phyloP scores from a whole-genome alignment of 2,888 invertebrate genomes.

The Noctua janthe region DNA sequence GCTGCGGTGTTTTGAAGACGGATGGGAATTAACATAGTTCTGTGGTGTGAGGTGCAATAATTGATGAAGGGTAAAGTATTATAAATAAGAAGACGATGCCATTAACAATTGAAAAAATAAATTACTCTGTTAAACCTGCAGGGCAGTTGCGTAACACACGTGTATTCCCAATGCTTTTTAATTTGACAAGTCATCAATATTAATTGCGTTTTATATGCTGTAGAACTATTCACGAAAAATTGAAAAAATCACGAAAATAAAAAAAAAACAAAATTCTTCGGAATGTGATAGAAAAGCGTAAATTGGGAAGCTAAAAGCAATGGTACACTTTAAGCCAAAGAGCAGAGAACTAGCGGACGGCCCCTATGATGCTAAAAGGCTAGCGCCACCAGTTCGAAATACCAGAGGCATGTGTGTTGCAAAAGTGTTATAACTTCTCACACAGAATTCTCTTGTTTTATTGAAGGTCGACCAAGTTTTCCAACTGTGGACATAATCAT shows the following conservation, averaged over 20 bases:
- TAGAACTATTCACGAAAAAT: background rate
- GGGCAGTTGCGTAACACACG: background rate
- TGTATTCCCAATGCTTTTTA: background rate
- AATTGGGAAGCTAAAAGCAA: background rate
- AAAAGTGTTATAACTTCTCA: background rate
- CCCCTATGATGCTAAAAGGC: background rate
- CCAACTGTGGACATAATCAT: background rate
- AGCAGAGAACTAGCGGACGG: background rate
- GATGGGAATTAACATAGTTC: conserved; percentile 21
- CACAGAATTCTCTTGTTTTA: background rate
- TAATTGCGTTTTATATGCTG: background rate
- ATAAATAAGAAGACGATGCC: background rate
- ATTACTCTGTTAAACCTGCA: background rate
- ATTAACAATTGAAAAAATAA: background rate
- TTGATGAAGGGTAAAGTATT: background rate
- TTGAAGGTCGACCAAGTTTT: background rate
- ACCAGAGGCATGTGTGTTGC: background rate
- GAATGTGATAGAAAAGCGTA: background rate
- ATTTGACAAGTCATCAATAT: background rate
- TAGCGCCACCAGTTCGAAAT: background rate
- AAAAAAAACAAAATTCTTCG: background rate
- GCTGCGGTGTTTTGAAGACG: conserved; percentile 18
- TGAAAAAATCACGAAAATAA: no score
- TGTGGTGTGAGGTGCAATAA: background rate
- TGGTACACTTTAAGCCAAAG: background rate